Base-by-base conservation (phyloP, 2,797 vertebrate genomes). In the Notolepis coatsorum region DNA sequence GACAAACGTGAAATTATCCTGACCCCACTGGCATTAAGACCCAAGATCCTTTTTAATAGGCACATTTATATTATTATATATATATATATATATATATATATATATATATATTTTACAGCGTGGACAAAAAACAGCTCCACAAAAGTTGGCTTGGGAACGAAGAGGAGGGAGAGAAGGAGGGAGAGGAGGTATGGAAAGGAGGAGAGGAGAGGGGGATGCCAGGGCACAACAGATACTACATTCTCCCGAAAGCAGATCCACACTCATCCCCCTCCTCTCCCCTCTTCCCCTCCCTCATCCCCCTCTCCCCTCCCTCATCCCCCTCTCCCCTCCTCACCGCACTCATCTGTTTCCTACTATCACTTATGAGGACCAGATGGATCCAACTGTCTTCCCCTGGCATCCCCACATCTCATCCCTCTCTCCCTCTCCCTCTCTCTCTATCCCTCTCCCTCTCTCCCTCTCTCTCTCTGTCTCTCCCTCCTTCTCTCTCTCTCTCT, bases 361-460 rank as follows among this genome's bases (percentile, higher is more conserved):
- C 84, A 79, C 87, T 96, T 96, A 96, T 97, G 88, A 85, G 92
- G 94, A 92, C 94, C 96, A 97, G 94, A 94, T 97, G 95, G 88
- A 88, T 88, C 82, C 54, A 68, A 88, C 80, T 85, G 87, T 93
- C 93, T 92, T 92, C 87, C 81, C 92, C 93, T 92, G 86, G 88
- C 93, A 93, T 93, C 92, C 86, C 88, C 7, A 7, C 77, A 71
- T 58, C 57, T 73, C 75, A 21, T 46, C 37, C 25, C 15, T 42
- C 50, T 27, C 42, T 17, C 28, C 28, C 38, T 31, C 31, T 25
- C 46, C 4, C 64, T 76, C 78, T 89, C 90, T 89, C 90, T 79
- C 78, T 89, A 90, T 89, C 84, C 84, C 92, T 93, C 92, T 91
- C 80, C 83, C n/a, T 9, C 78, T 69, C 68, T 70, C 82, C 68